Percentiles rank a stretch among this genome's conserved stretches.
These are phyloP conservation scores for Cataglyphis altisquamis DNA, from an alignment of 2,888 invertebrate genomes.

Conservation along the genomic window DNA sequence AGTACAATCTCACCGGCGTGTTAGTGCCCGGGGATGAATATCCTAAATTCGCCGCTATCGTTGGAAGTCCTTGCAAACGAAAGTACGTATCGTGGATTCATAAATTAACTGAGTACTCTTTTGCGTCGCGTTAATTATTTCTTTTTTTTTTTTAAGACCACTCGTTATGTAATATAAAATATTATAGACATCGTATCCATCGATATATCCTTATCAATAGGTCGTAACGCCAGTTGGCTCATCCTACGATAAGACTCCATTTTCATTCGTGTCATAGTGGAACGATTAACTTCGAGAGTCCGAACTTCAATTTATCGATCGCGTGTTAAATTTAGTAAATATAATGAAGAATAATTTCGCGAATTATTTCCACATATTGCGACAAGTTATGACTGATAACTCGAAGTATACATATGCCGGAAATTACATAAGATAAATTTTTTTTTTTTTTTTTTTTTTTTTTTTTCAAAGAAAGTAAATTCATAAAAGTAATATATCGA, in stretches of 20 bases:
- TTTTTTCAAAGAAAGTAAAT: neutral
- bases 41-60: slow-evolving; percentile 87
- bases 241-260: slow-evolving; percentile 23
- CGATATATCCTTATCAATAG: slow-evolving; percentile 41
- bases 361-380: neutral
- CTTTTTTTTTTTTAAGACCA: neutral
- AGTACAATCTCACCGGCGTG: slow-evolving; percentile 87
- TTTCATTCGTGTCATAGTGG: neutral
- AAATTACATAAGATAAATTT: neutral
- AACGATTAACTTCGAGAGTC: neutral
- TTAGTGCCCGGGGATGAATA: slow-evolving; percentile 83
- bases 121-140: neutral
- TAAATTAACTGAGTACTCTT: neutral
- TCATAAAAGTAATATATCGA: neutral
- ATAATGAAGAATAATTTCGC: neutral
- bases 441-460: neutral
- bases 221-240: slow-evolving; percentile 20
- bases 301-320: neutral
- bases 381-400: neutral
- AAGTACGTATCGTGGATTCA: slow-evolving; percentile 84
- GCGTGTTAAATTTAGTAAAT: slow-evolving; percentile 7
- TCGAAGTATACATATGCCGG: neutral
- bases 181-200: neutral
- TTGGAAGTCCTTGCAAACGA: slow-evolving; percentile 88
- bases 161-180: slow-evolving; percentile 43